Conservation (phyloP, 2,797 vertebrate genomes). For the Schizopygopsis malacanthus region DNA sequence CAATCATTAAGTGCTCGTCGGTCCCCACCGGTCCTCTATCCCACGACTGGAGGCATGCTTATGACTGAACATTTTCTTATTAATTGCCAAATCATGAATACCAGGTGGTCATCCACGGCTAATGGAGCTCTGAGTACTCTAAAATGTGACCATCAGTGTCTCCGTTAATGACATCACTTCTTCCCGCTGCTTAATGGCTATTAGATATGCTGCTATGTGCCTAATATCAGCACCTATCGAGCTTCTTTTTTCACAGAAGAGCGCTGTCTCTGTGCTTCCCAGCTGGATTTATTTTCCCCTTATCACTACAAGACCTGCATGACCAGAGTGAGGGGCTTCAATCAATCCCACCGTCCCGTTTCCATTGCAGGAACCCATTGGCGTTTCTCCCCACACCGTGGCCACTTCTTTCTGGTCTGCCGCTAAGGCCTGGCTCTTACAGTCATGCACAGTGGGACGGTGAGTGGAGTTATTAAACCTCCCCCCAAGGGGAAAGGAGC, state of each 20-base stretch:
- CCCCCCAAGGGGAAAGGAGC: background rate
- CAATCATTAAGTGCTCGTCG: slow-evolving; percentile 43
- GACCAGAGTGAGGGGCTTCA: slow-evolving; percentile 9
- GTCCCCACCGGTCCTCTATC: slow-evolving; percentile 24
- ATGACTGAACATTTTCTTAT: slow-evolving; percentile 49
- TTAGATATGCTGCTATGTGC: slow-evolving; percentile 40
- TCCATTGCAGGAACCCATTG: slow-evolving; percentile 13
- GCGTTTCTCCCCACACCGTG: background rate
- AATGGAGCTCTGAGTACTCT: slow-evolving; percentile 40
- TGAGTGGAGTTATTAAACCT: slow-evolving; percentile 55
- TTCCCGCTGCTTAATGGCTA: slow-evolving; percentile 45
- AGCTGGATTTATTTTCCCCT: slow-evolving; percentile 12
- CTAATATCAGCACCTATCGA: slow-evolving; percentile 12
- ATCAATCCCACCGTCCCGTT: background rate
- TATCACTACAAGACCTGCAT: slow-evolving; percentile 12
- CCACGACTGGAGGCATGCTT: slow-evolving; percentile 46
- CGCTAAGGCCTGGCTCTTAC: slow-evolving; percentile 10
- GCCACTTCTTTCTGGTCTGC: background rate
- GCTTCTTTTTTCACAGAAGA: background rate
- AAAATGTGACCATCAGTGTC: slow-evolving; percentile 36
- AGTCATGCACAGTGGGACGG: slow-evolving; percentile 48
- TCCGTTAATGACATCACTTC: slow-evolving; percentile 46
- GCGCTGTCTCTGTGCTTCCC: slow-evolving; percentile 6
- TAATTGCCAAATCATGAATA: slow-evolving; percentile 53
- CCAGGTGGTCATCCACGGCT: slow-evolving; percentile 39